These are phyloP conservation scores for Globicephala melas DNA, from an alignment of 2,113 vertebrate species.

Conservation along the genomic window DNA sequence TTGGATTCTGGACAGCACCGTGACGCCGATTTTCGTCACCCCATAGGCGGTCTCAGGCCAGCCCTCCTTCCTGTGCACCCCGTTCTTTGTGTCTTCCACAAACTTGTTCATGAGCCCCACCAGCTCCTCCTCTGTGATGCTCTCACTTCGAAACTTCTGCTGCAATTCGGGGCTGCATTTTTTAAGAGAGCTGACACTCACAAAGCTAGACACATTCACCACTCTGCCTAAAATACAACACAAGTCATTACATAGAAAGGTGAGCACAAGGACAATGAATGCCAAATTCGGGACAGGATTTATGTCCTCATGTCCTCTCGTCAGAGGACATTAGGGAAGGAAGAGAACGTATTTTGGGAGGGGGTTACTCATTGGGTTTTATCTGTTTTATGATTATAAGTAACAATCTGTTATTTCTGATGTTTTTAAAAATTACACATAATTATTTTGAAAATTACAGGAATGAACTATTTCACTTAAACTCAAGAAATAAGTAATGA, in stretches of 20 bases:
- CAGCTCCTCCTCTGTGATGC: conserved; percentile 92
- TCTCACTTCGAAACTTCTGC: conserved; percentile 87
- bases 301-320: too few species aligned
- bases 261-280: accelerated
- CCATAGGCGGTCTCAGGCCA: conserved; percentile 89
- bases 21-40: conserved; percentile 90
- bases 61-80: conserved; percentile 82
- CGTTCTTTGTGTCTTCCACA: conserved; percentile 83
- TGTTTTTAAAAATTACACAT: neutral
- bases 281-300: too few species aligned
- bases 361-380: neutral
- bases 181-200: conserved; percentile 70
- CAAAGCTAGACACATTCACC: conserved; percentile 91
- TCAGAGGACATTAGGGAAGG: neutral
- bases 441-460: neutral
- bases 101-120: conserved; percentile 90
- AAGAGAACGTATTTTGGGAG: neutral
- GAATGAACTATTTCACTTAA: neutral
- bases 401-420: neutral
- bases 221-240: conserved; percentile 81
- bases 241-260: accelerated
- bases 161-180: conserved; percentile 87
- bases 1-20: conserved; percentile 89
- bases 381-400: neutral
- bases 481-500: neutral